phyloP scores from a whole-genome alignment of 2,797 vertebrate genomes.

The Sebastiscus albofasciatus region DNA sequence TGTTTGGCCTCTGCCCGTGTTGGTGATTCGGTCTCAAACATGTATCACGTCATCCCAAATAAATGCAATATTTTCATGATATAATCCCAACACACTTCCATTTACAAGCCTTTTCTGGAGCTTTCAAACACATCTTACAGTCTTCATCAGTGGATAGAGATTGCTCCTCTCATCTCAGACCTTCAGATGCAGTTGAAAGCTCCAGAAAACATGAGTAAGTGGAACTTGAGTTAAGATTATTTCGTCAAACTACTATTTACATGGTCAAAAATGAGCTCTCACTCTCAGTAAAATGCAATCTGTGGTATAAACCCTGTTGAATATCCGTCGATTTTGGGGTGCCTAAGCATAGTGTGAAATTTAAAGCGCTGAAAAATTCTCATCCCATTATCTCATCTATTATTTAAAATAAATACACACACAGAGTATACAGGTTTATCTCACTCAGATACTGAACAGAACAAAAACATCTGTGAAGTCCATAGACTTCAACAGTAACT shows the following conservation, averaged over 20 bases:
- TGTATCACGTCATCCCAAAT: background rate
- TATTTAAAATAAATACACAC: background rate
- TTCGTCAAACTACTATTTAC: background rate
- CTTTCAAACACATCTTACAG: background rate
- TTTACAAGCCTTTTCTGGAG: background rate
- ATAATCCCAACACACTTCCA: background rate
- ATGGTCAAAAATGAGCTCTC: background rate
- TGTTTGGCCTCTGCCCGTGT: too few species aligned
- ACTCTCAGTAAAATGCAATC: background rate
- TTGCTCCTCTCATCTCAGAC: background rate
- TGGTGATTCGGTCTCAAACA: background rate
- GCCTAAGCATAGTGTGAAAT: background rate
- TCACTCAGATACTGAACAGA: background rate
- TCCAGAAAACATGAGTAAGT: too few species aligned
- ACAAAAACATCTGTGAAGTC: background rate
- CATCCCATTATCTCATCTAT: background rate
- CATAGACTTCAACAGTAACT: background rate
- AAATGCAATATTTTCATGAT: background rate
- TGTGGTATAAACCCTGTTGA: background rate
- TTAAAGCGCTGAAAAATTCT: background rate
- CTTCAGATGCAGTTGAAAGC: background rate
- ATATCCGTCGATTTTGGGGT: background rate
- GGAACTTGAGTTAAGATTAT: background rate
- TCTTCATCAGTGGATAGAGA: background rate
- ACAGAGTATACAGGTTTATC: background rate